These are phyloP conservation scores for Desmophyllum pertusum DNA, from an alignment of 92 coral and sea anemone genomes.

Conservation along the genomic window DNA sequence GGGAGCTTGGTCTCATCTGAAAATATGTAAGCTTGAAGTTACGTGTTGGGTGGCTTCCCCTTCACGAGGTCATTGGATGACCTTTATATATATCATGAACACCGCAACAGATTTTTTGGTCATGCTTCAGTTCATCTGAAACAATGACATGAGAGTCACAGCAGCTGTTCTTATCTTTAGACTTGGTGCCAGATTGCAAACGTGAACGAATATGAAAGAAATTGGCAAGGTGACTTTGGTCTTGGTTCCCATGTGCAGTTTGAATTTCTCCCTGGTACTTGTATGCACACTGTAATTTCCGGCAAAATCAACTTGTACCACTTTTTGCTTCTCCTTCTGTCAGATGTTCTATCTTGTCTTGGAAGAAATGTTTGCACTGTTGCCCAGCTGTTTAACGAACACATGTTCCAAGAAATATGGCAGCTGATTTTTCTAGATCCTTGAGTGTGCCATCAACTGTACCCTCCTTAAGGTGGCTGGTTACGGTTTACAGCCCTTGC, in stretches of 20 bases:
- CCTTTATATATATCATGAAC: conserved; percentile 46
- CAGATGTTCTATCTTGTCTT: background rate
- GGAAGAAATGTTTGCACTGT: background rate
- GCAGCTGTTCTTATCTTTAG: background rate
- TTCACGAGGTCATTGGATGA: conserved; percentile 38
- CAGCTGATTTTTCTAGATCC: background rate
- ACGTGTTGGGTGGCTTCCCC: conserved; percentile 20
- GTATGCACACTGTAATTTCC: conserved; percentile 36
- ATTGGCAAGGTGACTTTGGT: conserved; percentile 38
- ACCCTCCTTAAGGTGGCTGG: conserved; percentile 3
- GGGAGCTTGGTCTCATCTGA: conserved; percentile 71
- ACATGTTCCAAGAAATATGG: conserved; percentile 13
- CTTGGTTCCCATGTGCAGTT: conserved; percentile 38
- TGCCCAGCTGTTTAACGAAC: background rate
- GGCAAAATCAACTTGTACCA: conserved; percentile 38
- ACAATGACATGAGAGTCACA: background rate
- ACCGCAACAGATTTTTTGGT: conserved; percentile 55
- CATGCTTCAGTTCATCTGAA: conserved; percentile 43
- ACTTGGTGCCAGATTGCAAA: conserved; percentile 19
- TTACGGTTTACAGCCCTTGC: too few species aligned
- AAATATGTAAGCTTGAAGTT: conserved; percentile 21
- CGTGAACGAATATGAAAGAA: too few species aligned
- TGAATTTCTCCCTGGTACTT: conserved; percentile 30
- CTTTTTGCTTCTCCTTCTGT: conserved; percentile 19
- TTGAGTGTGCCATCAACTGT: conserved; percentile 8